Evolutionary conservation across 2,888 invertebrate species (phyloP).

Genomic region (Azorinus chamasolen): DNA sequence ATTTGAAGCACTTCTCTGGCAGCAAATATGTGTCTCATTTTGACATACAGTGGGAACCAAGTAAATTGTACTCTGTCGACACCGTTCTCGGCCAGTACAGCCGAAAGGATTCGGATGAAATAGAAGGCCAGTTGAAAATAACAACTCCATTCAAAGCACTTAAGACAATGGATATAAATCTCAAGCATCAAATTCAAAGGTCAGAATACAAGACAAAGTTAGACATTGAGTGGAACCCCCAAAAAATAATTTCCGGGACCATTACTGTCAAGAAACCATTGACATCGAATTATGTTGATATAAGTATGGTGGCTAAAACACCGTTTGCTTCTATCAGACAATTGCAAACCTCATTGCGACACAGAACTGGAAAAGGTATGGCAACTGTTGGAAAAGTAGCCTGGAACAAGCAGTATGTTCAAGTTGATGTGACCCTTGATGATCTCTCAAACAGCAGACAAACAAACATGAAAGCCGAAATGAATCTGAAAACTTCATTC

Average conservation of each 20-base stretch:
- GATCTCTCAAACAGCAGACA: slow-evolving; percentile 55
- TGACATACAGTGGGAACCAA: slow-evolving; percentile 60
- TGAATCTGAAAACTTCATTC: slow-evolving; percentile 68
- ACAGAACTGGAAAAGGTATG: slow-evolving; percentile 54
- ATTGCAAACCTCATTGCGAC: slow-evolving; percentile 57
- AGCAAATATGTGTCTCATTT: slow-evolving; percentile 62
- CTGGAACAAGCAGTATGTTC: slow-evolving; percentile 58
- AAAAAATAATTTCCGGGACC: slow-evolving; percentile 63
- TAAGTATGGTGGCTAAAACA: slow-evolving; percentile 62
- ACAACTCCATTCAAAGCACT: slow-evolving; percentile 54
- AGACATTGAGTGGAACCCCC: slow-evolving; percentile 66
- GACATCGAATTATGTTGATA: slow-evolving; percentile 54
- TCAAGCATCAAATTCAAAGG: slow-evolving; percentile 51
- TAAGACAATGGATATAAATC: slow-evolving; percentile 41
- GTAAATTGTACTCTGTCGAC: slow-evolving; percentile 59
- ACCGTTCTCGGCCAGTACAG: slow-evolving; percentile 46
- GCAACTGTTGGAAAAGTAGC: slow-evolving; percentile 54
- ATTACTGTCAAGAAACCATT: slow-evolving; percentile 70
- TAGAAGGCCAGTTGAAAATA: slow-evolving; percentile 57
- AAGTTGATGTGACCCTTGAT: slow-evolving; percentile 57
- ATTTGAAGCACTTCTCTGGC: slow-evolving; percentile 58
- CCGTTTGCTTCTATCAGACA: slow-evolving; percentile 67
- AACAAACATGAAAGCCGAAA: slow-evolving; percentile 62
- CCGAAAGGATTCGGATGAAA: slow-evolving; percentile 22
- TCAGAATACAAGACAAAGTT: slow-evolving; percentile 55